Evolutionary conservation across 2,888 invertebrate genomes (phyloP), one percentile per base, ranked within the genome.

Genomic region (Galerucella pusilla): DNA sequence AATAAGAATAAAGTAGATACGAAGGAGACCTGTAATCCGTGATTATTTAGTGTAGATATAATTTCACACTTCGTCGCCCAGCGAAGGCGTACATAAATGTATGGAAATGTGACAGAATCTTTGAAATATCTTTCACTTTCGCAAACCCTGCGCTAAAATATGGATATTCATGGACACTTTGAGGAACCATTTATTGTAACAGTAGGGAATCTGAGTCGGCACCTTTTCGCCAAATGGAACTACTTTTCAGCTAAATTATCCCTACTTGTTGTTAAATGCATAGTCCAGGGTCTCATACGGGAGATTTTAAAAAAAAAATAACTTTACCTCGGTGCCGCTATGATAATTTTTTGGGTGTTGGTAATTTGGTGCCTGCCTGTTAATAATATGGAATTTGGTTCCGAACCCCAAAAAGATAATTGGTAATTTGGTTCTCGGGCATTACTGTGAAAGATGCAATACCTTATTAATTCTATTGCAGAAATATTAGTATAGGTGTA

Each of bases 1-100:
- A 78, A 76, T 72, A 74, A 74, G 74, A 75, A 70, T 74, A 72
- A 71, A 66, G 74, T 59, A 61, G 68, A 42, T 73, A 52, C 64
- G 28, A 45, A 46, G 68, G 42, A 49, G 60, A 67, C 66, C 66
- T 52, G 52, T 83, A 82, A 83, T 83, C 82, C 82, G 75, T 73
- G 72, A 82, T 82, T 83, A 83, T 83, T 83, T 83, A 83, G 79
- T 78, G 78, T 64, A 74, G 79, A 80, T 79, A 79, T 79, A 79
- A 80, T 81, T 82, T 80, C 77, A 77, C 76, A 76, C 79, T 79
- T 80, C 79, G 78, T 79, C 77, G 80, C 79, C 75, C 79, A 77
- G 75, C 78, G 79, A 76, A 80, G 83, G 81, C 84, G 81, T 80
- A 81, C 82, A 84, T 83, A 83, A 83, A 84, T 84, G 83, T 81